These are phyloP conservation scores for Aleiodes testaceus DNA, from an alignment of 2,888 invertebrate genomes.

Conservation along the genomic window DNA sequence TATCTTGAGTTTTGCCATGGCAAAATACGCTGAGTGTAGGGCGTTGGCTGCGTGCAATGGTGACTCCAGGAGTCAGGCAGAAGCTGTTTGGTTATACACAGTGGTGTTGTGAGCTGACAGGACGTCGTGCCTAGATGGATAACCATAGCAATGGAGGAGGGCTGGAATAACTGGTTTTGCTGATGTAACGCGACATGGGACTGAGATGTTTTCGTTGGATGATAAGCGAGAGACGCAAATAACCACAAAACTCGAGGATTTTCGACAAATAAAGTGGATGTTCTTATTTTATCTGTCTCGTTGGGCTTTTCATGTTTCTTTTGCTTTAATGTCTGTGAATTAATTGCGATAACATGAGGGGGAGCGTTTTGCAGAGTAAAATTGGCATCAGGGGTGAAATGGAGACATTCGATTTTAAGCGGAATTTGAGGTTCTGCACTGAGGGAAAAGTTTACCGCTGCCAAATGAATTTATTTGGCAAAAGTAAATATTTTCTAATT, in stretches of 20 bases:
- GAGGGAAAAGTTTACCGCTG: too few relatives aligned
- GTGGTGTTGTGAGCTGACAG: slow-evolving; percentile 30
- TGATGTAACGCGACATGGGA: neutral
- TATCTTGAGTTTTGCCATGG: slow-evolving; percentile 39
- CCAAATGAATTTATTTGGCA: too few relatives aligned
- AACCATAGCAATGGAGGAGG: slow-evolving; percentile 7
- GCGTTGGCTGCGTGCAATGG: slow-evolving; percentile 29
- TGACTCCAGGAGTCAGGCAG: slow-evolving; percentile 7
- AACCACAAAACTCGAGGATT: slow-evolving; percentile 41
- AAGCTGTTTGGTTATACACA: slow-evolving; percentile 12
- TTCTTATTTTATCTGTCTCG: neutral
- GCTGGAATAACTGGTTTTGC: slow-evolving; percentile 2
- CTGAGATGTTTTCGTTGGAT: slow-evolving; percentile 17
- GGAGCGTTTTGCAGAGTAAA: too few relatives aligned
- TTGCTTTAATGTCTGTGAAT: slow-evolving; percentile 11
- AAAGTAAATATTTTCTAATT: too few relatives aligned
- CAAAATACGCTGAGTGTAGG: slow-evolving; percentile 25
- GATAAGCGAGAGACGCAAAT: slow-evolving; percentile 49
- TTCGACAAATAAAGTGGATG: slow-evolving; percentile 22
- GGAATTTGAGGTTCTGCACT: too few relatives aligned
- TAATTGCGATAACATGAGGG: too few relatives aligned
- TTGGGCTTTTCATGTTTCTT: slow-evolving; percentile 46
- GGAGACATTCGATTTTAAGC: too few relatives aligned
- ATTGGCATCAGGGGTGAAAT: too few relatives aligned
- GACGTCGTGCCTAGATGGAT: slow-evolving; percentile 11